Evolutionary conservation across 2,113 vertebrate species (phyloP), one percentile per base, ranked within the genome.

Genomic region (Crotalus helleri): DNA sequence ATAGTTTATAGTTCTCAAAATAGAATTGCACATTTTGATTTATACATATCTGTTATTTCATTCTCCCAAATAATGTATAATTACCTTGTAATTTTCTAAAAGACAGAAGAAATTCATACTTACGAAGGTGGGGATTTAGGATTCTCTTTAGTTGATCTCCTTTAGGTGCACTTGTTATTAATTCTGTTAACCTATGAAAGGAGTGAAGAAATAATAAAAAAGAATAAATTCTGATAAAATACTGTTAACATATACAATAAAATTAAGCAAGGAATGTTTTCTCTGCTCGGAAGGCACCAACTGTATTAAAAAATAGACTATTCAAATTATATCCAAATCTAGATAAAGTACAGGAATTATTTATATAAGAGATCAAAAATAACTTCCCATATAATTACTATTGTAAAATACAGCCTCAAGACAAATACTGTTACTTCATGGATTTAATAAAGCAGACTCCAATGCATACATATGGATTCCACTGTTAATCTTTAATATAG

Each of bases 71-170:
- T 23, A 88, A 19, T 1, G 0, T 59, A 46, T 24, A 2, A 33
- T 81, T 17, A 81, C 33, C 17, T 44, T 81, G 17, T 81, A 81
- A 81, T 81, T 81, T 81, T 39, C 33, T 44, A 44, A 81, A 39
- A 61, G 26, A 15, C 24, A 49, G 86, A 44, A n/a, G 39, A 3
- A 23, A 3, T 46, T 53, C 12, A 39, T 90, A 99, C 99, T 98
- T 95, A 99, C 99, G 97, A 51, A 99, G 98, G 92, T 99, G 98
- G 0, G 99, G 99, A 95, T 99, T 99, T 46, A 99, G 98, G 90
- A 98, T 97, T 94, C 98, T 98, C 97, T 99, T 99, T 95, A 99
- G 96, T 85, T 99, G 98, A 1, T 99, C 99, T 59, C 98, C 99
- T 93, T 97, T 98, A 44, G 97, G 97, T 93, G 98, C 98, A 90